phyloP scores from a whole-genome alignment of 23 tunicate genomes.

The Trididemnum nubilum region DNA sequence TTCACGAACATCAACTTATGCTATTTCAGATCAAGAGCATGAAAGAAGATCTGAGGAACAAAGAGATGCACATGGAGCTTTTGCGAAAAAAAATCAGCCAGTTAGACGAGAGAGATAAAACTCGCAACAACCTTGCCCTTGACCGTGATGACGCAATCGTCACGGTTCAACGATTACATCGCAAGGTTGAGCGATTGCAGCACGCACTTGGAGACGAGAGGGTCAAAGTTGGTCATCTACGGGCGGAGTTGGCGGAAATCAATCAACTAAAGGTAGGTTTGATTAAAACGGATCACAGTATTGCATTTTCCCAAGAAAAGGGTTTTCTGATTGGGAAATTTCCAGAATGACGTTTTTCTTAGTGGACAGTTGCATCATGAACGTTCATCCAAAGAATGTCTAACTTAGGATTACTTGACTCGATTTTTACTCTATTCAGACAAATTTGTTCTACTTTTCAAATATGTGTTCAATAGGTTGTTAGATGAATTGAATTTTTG shows the following conservation, averaged over 20 bases:
- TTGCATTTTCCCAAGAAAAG: too few relatives aligned
- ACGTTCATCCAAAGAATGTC: too few relatives aligned
- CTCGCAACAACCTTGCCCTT: conserved; percentile 73
- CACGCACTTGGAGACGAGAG: conserved; percentile 83
- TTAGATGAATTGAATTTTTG: too few relatives aligned
- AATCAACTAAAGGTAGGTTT: conserved; percentile 71
- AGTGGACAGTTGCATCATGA: too few relatives aligned
- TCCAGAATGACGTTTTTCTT: too few relatives aligned
- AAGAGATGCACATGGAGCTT: conserved; percentile 89
- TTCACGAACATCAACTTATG: too few relatives aligned
- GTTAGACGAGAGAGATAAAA: conserved; percentile 63
- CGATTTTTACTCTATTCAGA: too few relatives aligned
- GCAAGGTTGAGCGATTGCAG: conserved; percentile 85
- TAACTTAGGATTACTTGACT: too few relatives aligned
- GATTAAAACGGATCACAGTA: too few relatives aligned
- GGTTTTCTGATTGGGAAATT: too few relatives aligned
- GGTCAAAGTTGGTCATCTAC: conserved; percentile 68
- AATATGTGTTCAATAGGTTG: too few relatives aligned
- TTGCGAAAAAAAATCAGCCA: conserved; percentile 78
- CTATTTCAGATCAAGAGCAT: conserved; percentile 57
- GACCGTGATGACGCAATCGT: conserved; percentile 93
- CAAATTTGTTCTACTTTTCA: too few relatives aligned
- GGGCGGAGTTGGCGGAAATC: conserved; percentile 80
- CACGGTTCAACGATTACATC: conserved; percentile 78
- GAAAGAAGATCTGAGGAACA: conserved; percentile 85